Evolutionary conservation across 92 coral and sea anemone genomes (phyloP), one percentile per base, ranked within the genome.

Genomic region (Zoanthus gigantus): DNA sequence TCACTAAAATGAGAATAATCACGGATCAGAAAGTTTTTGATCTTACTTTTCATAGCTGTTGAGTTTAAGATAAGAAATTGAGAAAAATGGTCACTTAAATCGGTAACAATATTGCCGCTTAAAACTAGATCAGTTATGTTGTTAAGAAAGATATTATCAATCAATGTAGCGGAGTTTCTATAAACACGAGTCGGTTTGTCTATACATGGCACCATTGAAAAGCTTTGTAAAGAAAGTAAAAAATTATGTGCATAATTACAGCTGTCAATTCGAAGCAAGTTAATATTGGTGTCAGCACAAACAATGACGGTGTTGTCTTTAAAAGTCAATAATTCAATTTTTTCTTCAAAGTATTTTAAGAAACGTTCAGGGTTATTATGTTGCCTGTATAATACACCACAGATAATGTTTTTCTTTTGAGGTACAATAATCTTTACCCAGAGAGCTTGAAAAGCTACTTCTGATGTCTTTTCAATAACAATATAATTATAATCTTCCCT

Each of bases 221-320:
- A 42, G 67, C 88, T 84, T 44, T 71, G 82, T 32, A 72, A 76
- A 9, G 83, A 84, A 72, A 72, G 58, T 37, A 65, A 63, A 82
- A 82, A 82, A 28, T 30, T 67, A 66, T 82, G 86, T 44, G 86
- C 77, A 74, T 61, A 84, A 30, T 53, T 84, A 84, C 71, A 48
- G 37, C 60, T 54, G 60, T 54, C 60, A 65, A 23, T 23, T 23
- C 23, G 23, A 23, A 23, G 23, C 23, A 23, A 23, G 23, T 23
- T 23, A 23, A 23, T 23, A 23, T 23, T 23, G 23, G 23, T 54
- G 60, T 54, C 60, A 65, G 31, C 28, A 23, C 71, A 23, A 65
- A 65, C 31, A 65, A 23, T 65, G 7, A 65, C 71, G 71, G 71
- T 17, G 23, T 65, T 65, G 30, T 82, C 37, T 23, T 23, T 23